Evolutionary conservation across 2,797 vertebrate genomes (phyloP), one percentile per base, ranked within the genome.

Genomic region (Megalops cyprinoides): DNA sequence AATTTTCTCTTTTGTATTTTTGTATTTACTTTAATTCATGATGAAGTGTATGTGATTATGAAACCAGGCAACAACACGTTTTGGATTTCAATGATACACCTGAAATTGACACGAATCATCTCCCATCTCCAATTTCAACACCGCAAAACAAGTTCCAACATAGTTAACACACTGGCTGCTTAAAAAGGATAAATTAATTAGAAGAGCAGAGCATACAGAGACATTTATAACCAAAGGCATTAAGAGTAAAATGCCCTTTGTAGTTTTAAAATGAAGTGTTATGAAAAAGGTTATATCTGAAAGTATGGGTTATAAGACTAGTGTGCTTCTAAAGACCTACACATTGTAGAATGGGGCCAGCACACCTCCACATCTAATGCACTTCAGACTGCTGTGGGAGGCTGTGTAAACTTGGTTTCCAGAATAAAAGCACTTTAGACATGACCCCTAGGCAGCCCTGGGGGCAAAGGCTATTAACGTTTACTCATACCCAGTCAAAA

Each of bases 341-440:
- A 87, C 87, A 87, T 85, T 90, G 86, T 87, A 88, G 91, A 89
- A 83, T 82, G 85, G 85, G 88, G 82, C 84, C 77, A 80, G 88
- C 86, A 85, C 87, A 87, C 86, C 89, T 90, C 88, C 87, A 88
- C 90, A 86, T 86, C 82, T 84, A 88, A 92, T 87, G 89, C 89
- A 80, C 89, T 89, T 90, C 89, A 87, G 84, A 80, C 87, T 86
- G 88, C 82, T 62, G 37, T 53, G 86, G 88, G 86, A 88, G 84
- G 81, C 56, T 0, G 85, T 12, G 84, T 77, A 88, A 82, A 82
- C 83, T 85, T 76, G 74, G 86, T 87, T 87, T 89, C 88, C 80
- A 85, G 86, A 89, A 88, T 85, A 84, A 90, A 88, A 91, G 90
- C 92, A 91, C 92, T 92, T 90, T 87, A 74, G 76, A 89, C 83